Percentiles rank a stretch among this genome's conserved stretches.
Evolutionary conservation across 2,888 invertebrate genomes (phyloP).

Genomic region (Kuschelorhynchus macadamiae): DNA sequence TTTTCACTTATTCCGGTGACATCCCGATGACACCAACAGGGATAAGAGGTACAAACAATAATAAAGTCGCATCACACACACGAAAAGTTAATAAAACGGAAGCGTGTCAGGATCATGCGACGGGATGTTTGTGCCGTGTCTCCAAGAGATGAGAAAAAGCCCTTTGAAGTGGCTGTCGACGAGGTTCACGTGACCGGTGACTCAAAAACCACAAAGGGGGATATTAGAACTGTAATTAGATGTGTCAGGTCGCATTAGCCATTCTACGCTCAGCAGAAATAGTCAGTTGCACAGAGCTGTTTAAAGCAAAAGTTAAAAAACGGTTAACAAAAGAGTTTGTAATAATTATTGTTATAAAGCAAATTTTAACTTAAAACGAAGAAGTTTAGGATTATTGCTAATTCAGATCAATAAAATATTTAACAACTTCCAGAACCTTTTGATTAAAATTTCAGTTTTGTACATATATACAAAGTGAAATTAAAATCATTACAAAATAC

Average conservation of each 20-base stretch:
- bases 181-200: constrained; percentile 62
- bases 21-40: constrained; percentile 25
- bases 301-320: too few relatives aligned
- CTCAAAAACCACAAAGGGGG: constrained; percentile 62
- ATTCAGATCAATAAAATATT: too few relatives aligned
- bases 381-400: too few relatives aligned
- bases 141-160: constrained; percentile 51
- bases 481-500: too few relatives aligned
- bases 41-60: constrained; percentile 24
- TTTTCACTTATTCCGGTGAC: not conserved
- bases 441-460: too few relatives aligned
- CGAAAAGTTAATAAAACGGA: constrained; percentile 28
- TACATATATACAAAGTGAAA: too few relatives aligned
- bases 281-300: constrained; percentile 8
- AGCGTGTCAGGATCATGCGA: constrained; percentile 17
- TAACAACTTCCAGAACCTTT: too few relatives aligned
- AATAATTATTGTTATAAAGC: too few relatives aligned
- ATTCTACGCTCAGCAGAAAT: not conserved
- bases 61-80: constrained; percentile 28
- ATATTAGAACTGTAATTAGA: constrained; percentile 30
- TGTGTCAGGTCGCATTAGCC: not conserved
- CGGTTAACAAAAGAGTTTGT: too few relatives aligned
- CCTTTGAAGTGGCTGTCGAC: constrained; percentile 65
- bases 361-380: too few relatives aligned
- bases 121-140: constrained; percentile 55